Conservation (phyloP, 1,140 invertebrate species). For the Phocides pigmalion region DNA sequence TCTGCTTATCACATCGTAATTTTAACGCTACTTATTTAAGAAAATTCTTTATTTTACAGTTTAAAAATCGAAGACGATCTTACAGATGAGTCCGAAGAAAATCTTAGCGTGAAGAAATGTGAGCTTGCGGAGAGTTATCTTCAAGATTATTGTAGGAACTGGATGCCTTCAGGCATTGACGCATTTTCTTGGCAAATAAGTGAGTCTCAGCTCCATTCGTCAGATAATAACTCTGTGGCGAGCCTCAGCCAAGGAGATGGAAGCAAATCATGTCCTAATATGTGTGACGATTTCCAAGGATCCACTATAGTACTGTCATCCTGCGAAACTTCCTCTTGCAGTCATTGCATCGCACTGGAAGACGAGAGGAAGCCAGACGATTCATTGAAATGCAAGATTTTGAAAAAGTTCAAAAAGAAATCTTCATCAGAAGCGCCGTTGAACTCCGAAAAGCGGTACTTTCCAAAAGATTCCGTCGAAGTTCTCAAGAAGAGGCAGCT, state of each 20-base stretch:
- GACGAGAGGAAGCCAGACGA: conserved; percentile 34
- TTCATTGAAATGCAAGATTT: conserved; percentile 37
- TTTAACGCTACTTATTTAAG: conserved; percentile 11
- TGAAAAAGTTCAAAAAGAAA: conserved; percentile 45
- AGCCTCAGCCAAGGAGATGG: conserved; percentile 50
- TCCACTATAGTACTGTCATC: conserved; percentile 50
- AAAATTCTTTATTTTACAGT: conserved; percentile 41
- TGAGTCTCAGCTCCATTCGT: conserved; percentile 48
- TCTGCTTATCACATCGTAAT: too few species aligned
- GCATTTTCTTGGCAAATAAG: conserved; percentile 57
- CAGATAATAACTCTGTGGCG: conserved; percentile 43
- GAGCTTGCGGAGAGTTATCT: conserved; percentile 64
- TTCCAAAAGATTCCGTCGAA: conserved; percentile 68
- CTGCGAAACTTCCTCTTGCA: conserved; percentile 48
- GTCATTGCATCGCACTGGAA: conserved; percentile 39
- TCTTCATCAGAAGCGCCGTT: conserved; percentile 8
- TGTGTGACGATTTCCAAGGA: conserved; percentile 52
- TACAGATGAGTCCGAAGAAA: conserved; percentile 47
- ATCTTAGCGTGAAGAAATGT: conserved; percentile 48
- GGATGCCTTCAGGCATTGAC: conserved; percentile 53
- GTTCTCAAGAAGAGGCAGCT: conserved; percentile 61
- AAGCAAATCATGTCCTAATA: conserved; percentile 61
- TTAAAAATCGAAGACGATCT: conserved; percentile 52
- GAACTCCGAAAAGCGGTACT: conserved; percentile 38
- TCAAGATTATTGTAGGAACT: conserved; percentile 59